Evolutionary conservation across 2,113 vertebrate species (phyloP), one percentile per base, ranked within the genome.

Genomic region (Chloebia gouldiae): DNA sequence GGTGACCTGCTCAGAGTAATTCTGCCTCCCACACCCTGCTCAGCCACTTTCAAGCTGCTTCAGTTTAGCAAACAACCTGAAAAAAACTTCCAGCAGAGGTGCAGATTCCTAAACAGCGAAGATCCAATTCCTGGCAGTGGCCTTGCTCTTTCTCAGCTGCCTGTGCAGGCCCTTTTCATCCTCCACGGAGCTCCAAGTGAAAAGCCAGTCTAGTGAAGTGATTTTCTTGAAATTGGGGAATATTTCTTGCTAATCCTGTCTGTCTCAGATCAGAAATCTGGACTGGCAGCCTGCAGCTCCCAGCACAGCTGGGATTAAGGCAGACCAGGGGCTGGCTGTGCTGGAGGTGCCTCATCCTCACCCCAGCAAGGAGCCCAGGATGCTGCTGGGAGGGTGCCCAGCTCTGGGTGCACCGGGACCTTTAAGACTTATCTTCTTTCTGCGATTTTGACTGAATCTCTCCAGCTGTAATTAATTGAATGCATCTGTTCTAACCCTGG

Each of bases 391-490:
- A 37, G 44, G 22, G 47, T 75, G 40, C 9, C 56, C 49, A 13
- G 78, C 20, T 8, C 56, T 27, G 15, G 4, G 7, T 50, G 81
- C 79, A 19, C 63, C 2, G 19, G 80, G 90, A 95, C 83, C 93
- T 93, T 94, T 92, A 93, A 85, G 88, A 44, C 15, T 81, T 90
- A 78, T 87, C 88, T 42, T 21, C 91, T 80, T 88, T n/a, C 22
- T 20, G 66, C 0, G 28, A 79, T 88, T 94, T 94, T 91, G 95
- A 83, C 73, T 51, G 80, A 93, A 95, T 97, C 96, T 95, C 97
- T 96, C 97, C 97, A 97, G 98, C 98, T 98, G 98, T 98, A 98
- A 98, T 99, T 98, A 99, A 99, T 96, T 82, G 97, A 97, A 98
- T 98, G 98, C 98, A 99, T 99, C 98, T 98, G 98, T 98, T 98